Conservation (phyloP, 2,888 invertebrate genomes). For the Drosophila borealis region DNA sequence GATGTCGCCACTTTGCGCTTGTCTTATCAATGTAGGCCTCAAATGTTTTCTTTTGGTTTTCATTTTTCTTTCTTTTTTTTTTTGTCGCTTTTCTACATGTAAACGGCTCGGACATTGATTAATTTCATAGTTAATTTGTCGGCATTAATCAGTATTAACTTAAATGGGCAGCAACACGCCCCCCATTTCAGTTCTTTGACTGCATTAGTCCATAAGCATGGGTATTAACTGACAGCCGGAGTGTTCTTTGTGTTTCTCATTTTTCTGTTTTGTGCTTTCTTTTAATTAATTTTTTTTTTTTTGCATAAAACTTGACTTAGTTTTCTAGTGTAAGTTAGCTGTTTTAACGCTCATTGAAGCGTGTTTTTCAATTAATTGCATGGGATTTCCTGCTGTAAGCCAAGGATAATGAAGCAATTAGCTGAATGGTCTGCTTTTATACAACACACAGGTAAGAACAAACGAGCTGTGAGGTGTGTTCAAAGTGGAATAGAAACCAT, state of each 20-base stretch:
- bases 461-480: not conserved
- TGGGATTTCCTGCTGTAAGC: slow-evolving; percentile 39
- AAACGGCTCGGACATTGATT: slow-evolving; percentile 78
- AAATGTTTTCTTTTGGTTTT: slow-evolving; percentile 31
- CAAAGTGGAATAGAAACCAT: not conserved
- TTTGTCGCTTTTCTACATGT: slow-evolving; percentile 52
- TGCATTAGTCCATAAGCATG: slow-evolving; percentile 43
- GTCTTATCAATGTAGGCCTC: slow-evolving; percentile 63
- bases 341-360: slow-evolving; percentile 29
- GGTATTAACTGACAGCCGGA: slow-evolving; percentile 37
- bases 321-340: slow-evolving; percentile 24
- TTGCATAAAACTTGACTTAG: slow-evolving; percentile 37
- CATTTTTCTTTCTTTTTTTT: slow-evolving; percentile 23
- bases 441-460: slow-evolving; percentile 3
- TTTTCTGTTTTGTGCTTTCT: slow-evolving; percentile 17
- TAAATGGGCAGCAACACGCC: slow-evolving; percentile 70
- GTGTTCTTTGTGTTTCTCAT: not conserved
- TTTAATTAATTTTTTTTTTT: slow-evolving; percentile 59
- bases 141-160: slow-evolving; percentile 80
- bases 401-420: slow-evolving; percentile 64
- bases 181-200: slow-evolving; percentile 16
- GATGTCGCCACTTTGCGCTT: slow-evolving; percentile 61
- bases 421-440: slow-evolving; percentile 10
- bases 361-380: slow-evolving; percentile 61
- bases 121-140: slow-evolving; percentile 79